These are phyloP conservation scores for Notothenia rossii DNA, from an alignment of 2,113 vertebrate species.

Conservation along the genomic window DNA sequence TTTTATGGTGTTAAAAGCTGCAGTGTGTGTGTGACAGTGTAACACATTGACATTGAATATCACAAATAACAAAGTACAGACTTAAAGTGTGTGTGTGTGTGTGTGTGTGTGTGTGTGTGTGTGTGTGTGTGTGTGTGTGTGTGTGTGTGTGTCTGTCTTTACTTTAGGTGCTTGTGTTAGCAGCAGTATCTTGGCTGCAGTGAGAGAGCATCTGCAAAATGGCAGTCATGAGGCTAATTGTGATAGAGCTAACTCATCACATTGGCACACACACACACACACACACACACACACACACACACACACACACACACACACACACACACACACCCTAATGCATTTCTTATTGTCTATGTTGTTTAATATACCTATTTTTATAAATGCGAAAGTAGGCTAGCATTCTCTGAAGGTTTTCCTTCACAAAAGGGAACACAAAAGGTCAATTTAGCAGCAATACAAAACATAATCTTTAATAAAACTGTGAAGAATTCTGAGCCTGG, in stretches of 20 bases:
- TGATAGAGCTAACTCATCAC: slow-evolving; percentile 51
- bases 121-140: no score
- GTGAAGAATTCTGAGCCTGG: slow-evolving; percentile 19
- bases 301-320: background rate
- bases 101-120: no score
- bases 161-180: slow-evolving; percentile 17
- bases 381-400: background rate
- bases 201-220: slow-evolving; percentile 49
- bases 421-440: slow-evolving; percentile 16
- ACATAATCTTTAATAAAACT: slow-evolving; percentile 41
- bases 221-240: slow-evolving; percentile 48
- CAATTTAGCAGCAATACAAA: slow-evolving; percentile 20
- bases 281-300: background rate
- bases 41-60: background rate
- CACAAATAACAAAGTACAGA: background rate
- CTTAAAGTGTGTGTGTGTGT: background rate
- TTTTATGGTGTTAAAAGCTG: slow-evolving; percentile 41
- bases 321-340: background rate
- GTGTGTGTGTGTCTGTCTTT: no score
- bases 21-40: slow-evolving; percentile 4
- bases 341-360: background rate
- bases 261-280: slow-evolving; percentile 38
- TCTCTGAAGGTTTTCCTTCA: slow-evolving; percentile 30
- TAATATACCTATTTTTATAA: background rate
- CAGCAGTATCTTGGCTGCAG: slow-evolving; percentile 31